Base-by-base conservation (phyloP, 2,888 invertebrate genomes). In the Ophioninae sp. region DNA sequence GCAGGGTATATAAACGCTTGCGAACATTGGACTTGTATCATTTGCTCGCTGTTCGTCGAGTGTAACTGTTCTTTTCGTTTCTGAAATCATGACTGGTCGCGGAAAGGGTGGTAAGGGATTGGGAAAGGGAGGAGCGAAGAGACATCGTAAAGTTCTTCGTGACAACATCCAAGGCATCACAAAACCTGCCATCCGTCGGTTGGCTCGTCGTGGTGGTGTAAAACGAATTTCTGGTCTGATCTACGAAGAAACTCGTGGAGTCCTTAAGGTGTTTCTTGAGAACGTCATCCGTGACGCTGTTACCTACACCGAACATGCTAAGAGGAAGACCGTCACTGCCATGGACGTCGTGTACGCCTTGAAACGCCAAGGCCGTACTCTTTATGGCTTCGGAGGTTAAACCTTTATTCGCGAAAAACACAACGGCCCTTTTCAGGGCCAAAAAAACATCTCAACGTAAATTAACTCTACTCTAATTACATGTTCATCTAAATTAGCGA, bases 161-260 rank as follows among this genome's bases (percentile, higher is more conserved):
- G 96, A 96, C 91, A 96, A 96, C 91, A 96, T 96, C 91, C 96
- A 96, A 89, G 96, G 96, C 37, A 96, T 96, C 85, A 96, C 96
- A 0, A 96, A 95, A 88, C 96, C 96, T 0, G 96, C 96, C 7
- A 67, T 59, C 95, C 2, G 95, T 95, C 88, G 69, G 51, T n/a
- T 69, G 56, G 69, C 93, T 95, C 83, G 95, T 95, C 89, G 94
- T 95, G 78, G 94, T 95, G 85, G 69, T 8, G 69, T 69, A 6
- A 69, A 69, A n/a, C 69, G 69, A 17, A 69, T 69, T 9, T 69
- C 69, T 13, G 56, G 69, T 1, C 56, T 69, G 56, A 69, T 69
- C 17, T 69, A 69, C 56, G 69, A 69, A 56, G 69, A 69, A 37
- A 69, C 69, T 13, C 69, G 69, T 56, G 69, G 69, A 13, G 69